Base-by-base conservation (phyloP, 2,113 vertebrate species). In the Dissostichus mawsoni region DNA sequence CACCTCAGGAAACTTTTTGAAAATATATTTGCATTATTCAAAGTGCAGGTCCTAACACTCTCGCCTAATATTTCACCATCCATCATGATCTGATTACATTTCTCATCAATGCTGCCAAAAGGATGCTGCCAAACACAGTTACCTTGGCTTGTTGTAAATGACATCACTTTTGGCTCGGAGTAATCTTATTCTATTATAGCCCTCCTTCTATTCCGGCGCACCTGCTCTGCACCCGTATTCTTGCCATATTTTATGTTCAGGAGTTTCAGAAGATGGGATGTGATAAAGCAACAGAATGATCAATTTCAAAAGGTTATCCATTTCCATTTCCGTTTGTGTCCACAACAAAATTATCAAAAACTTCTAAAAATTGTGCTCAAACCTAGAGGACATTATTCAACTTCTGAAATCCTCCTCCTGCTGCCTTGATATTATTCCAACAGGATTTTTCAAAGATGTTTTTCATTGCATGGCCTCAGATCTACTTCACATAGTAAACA, bases 161-260 rank as follows among this genome's bases (percentile, higher is more conserved):
- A 91, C 87, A 89, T 93, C 80, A 92, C 84, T 65, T 81, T 81
- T 90, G 88, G 90, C 87, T 55, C 20, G 0, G 52, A 72, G 64
- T 57, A 11, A 51, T 58, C 72, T 8, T 52, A 33, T 80, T 88
- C 76, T 84, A 81, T 87, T 80, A 80, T 33, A 62, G 70, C 63
- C 71, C 53, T 63, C 23, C 57, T 79, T 83, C 62, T 76, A 44
- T 82, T 87, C 44, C 80, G 84, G 68, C 36, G 50, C 84, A 91
- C 88, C 89, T 90, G 84, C 44, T 53, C 70, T 75, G 68, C 69
- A 82, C 70, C 74, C 23, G 25, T 74, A 67, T 69, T 69, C 64
- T 77, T 85, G 78, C 74, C 14, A 2, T 61, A 71, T 76, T 82
- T 70, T 69, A 68, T 72, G 70, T 87, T 87, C 64, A 69, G 64